Conservation (phyloP, 2,888 invertebrate species). For the Nineta flava region DNA sequence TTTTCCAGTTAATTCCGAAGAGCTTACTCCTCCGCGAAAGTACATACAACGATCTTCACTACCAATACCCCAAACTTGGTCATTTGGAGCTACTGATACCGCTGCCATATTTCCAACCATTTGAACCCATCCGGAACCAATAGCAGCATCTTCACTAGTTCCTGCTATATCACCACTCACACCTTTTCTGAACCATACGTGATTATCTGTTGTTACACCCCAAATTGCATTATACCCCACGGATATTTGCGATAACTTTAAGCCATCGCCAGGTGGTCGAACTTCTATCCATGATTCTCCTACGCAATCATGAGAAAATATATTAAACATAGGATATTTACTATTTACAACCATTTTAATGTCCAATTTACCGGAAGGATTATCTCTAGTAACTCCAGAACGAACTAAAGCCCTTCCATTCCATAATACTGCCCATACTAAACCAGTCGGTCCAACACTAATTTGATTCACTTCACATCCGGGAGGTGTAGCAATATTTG, state of each 20-base stretch:
- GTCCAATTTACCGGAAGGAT: conserved; percentile 37
- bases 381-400: conserved; percentile 67
- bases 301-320: conserved; percentile 13
- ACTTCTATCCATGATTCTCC: conserved; percentile 70
- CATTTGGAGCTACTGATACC: conserved; percentile 72
- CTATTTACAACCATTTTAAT: not conserved
- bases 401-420: conserved; percentile 71
- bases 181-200: conserved; percentile 76
- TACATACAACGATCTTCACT: conserved; percentile 67
- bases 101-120: conserved; percentile 73
- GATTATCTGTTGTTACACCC: conserved; percentile 68
- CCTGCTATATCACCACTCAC: conserved; percentile 54
- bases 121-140: conserved; percentile 77
- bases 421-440: conserved; percentile 77
- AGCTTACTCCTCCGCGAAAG: conserved; percentile 59
- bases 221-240: conserved; percentile 66
- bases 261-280: conserved; percentile 51
- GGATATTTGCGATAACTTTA: conserved; percentile 58
- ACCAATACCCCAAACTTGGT: conserved; percentile 81
- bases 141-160: conserved; percentile 56
- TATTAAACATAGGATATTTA: not conserved
- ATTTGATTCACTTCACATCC: conserved; percentile 74
- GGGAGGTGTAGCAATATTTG: conserved; percentile 54
- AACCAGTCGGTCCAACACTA: conserved; percentile 69
- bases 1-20: conserved; percentile 67